These are phyloP conservation scores for Stenotaenia linearis DNA, from an alignment of 2,888 invertebrate genomes.

Conservation along the genomic window DNA sequence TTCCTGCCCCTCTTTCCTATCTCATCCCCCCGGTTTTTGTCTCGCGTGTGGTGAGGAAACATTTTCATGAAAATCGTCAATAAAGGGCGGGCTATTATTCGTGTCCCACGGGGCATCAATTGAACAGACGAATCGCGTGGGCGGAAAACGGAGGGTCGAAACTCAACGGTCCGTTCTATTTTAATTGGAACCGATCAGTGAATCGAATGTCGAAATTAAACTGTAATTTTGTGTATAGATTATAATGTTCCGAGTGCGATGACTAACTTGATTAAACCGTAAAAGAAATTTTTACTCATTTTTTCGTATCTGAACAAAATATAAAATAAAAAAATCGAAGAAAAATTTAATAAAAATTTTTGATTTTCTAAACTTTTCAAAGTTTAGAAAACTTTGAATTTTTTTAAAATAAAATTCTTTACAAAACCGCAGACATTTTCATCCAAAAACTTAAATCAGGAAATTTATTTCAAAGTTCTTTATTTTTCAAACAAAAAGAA, in stretches of 20 bases:
- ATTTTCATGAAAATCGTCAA: constrained; percentile 20
- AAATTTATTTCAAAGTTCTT: no score
- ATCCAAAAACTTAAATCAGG: no score
- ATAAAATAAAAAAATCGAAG: neutral
- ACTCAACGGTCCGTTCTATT: constrained; percentile 20
- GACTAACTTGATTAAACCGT: no score
- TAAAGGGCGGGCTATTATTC: constrained; percentile 7
- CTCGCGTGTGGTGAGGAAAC: constrained; percentile 26
- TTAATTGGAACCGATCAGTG: constrained; percentile 16
- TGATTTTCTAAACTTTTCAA: no score
- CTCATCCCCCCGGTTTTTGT: constrained; percentile 16
- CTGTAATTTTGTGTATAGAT: neutral
- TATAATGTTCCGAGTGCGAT: no score
- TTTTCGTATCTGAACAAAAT: no score
- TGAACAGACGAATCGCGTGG: constrained; percentile 17
- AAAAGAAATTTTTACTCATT: no score
- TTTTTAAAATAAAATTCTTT: no score
- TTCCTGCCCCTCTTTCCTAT: neutral
- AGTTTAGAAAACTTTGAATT: no score
- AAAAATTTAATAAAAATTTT: no score
- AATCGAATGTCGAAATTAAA: neutral
- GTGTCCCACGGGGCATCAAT: constrained; percentile 23
- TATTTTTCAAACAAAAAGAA: no score
- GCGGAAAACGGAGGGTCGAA: neutral
- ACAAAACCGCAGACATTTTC: no score